Evolutionary conservation across 2,113 vertebrate species (phyloP).

Genomic region (Oreochromis niloticus): DNA sequence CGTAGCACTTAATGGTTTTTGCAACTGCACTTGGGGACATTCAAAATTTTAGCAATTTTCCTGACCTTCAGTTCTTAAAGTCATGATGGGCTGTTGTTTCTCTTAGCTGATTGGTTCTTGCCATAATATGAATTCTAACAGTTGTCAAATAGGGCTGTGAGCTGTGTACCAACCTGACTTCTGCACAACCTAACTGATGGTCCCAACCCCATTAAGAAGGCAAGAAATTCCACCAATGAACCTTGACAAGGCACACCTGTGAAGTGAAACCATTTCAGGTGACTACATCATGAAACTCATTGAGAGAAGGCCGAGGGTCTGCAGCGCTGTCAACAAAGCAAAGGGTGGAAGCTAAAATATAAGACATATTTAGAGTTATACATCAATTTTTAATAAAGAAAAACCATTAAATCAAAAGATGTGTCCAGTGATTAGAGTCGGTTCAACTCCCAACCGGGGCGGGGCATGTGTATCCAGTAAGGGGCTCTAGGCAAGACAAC

Average conservation of each 20-base stretch:
- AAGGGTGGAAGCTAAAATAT: background rate
- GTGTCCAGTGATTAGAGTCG: background rate
- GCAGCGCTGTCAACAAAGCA: background rate
- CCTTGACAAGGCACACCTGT: background rate
- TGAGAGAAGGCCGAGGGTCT: background rate
- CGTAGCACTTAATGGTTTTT: too few relatives aligned
- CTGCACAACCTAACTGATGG: background rate
- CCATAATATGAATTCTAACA: background rate
- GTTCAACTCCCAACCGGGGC: background rate
- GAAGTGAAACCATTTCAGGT: background rate
- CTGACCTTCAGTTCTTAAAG: accelerated
- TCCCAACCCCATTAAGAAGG: background rate
- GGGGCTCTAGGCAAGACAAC: background rate
- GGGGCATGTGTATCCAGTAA: background rate
- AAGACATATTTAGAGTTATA: background rate
- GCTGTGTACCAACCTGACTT: background rate
- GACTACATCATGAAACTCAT: background rate
- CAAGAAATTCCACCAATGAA: background rate
- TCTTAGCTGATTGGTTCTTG: background rate
- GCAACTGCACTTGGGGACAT: too few relatives aligned
- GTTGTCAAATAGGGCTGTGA: accelerated
- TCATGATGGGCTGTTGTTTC: too few relatives aligned
- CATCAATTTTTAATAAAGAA: background rate
- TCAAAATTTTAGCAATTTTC: background rate
- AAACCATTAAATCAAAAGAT: background rate